phyloP scores from a whole-genome alignment of 2,797 vertebrate genomes.

The Pampus argenteus region DNA sequence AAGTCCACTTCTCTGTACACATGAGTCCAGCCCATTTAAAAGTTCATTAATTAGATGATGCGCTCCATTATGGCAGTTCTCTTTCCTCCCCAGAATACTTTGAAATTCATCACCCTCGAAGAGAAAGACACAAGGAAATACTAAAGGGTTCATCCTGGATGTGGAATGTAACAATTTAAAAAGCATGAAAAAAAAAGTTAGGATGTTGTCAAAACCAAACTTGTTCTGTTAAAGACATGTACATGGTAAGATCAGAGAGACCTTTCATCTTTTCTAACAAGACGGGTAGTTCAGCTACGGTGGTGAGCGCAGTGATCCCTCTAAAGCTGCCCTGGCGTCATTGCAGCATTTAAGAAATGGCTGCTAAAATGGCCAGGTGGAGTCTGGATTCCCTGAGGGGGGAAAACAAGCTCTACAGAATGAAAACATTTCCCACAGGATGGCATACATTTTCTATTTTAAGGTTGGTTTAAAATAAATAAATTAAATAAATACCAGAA shows the following conservation, averaged over 20 bases:
- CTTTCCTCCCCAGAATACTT: constrained; percentile 32
- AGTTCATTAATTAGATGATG: constrained; percentile 62
- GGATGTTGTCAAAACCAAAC: constrained; percentile 18
- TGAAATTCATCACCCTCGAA: constrained; percentile 49
- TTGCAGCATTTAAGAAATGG: constrained; percentile 32
- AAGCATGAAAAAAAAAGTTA: constrained; percentile 31
- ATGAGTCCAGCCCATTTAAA: constrained; percentile 50
- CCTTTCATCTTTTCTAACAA: constrained; percentile 15
- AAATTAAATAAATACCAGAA: constrained; percentile 25
- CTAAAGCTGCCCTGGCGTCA: constrained; percentile 43
- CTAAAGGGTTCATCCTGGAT: constrained; percentile 69
- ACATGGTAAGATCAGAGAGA: constrained; percentile 14
- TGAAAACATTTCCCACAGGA: constrained; percentile 51
- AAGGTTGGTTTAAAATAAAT: not conserved
- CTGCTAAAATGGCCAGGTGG: constrained; percentile 60
- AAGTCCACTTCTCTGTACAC: constrained; percentile 44
- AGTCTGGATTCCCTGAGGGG: constrained; percentile 72
- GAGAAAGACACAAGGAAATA: constrained; percentile 68
- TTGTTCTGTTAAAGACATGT: not conserved
- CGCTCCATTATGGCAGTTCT: constrained; percentile 41
- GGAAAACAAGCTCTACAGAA: constrained; percentile 37
- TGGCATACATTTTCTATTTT: constrained; percentile 20
- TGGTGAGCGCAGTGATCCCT: constrained; percentile 39
- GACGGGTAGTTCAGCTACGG: constrained; percentile 22
- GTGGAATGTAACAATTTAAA: constrained; percentile 72